Evolutionary conservation across 2,113 vertebrate genomes (phyloP), one percentile per base, ranked within the genome.

Genomic region (Oenanthe melanoleuca): DNA sequence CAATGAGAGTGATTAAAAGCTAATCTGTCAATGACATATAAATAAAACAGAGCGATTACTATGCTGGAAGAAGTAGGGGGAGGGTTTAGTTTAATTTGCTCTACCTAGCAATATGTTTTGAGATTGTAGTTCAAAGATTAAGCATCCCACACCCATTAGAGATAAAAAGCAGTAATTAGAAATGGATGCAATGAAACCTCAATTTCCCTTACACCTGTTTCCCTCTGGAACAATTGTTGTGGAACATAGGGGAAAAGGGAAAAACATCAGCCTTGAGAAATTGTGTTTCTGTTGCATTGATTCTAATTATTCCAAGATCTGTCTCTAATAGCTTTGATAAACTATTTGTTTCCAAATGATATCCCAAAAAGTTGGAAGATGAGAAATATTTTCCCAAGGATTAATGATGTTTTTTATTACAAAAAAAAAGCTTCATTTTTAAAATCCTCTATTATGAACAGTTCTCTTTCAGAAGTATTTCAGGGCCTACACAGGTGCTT

Each of bases 121-220:
- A 73, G 52, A 78, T 21, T 31, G 6, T 29, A 61, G 88, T 90
- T 86, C 89, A 88, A 83, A 88, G 77, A 92, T 79, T 80, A 80
- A 90, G 55, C 42, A 60, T 73, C 86, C 37, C 53, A 80, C 67
- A 73, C 17, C 31, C 69, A 37, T 83, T 88, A 89, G 81, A 78
- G 37, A 64, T 57, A 80, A 89, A 95, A 91, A 85, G 40, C 28
- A 86, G 67, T 88, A 65, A 89, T 80, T 81, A 85, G 53, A 73
- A 92, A 89, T 40, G 3, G 93, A 93, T 69, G 37, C 55, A 93
- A 40, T 80, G 52, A 93, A 91, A 96, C 69, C 25, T 78, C 47
- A 23, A 52, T 80, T 89, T 92, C 86, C 80, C n/a, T 64, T 69
- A 75, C 55, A 88, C 81, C 59, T 86, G 77, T 89, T 92, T 89